These are phyloP conservation scores for Isoperla grammatica DNA, from an alignment of 2,888 invertebrate species.

Conservation along the genomic window DNA sequence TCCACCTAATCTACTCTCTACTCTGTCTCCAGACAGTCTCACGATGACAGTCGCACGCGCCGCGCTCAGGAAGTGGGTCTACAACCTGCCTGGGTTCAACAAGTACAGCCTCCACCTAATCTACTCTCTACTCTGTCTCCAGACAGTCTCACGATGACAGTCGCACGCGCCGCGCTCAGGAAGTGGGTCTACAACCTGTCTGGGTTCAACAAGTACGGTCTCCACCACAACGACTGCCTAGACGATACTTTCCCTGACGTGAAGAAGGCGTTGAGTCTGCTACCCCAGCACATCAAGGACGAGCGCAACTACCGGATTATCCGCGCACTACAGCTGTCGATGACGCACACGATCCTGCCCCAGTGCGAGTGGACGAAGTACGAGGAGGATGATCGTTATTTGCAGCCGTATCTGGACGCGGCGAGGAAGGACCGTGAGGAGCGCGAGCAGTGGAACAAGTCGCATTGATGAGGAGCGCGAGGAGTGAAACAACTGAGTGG, in stretches of 20 bases:
- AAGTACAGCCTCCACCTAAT: too few species aligned
- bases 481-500: too few species aligned
- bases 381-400: conserved; percentile 75
- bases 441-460: conserved; percentile 70
- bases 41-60: too few species aligned
- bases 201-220: conserved; percentile 76
- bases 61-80: too few species aligned
- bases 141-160: too few species aligned
- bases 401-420: conserved; percentile 72
- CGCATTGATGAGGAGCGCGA: not conserved
- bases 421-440: conserved; percentile 74
- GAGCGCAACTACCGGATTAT: conserved; percentile 79
- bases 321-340: conserved; percentile 73
- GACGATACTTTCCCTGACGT: conserved; percentile 66
- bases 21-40: too few species aligned
- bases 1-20: conserved; percentile 74
- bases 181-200: conserved; percentile 72
- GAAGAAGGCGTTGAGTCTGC: conserved; percentile 70
- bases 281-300: conserved; percentile 69
- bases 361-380: conserved; percentile 87
- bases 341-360: conserved; percentile 73
- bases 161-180: conserved; percentile 44
- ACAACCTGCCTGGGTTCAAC: too few species aligned
- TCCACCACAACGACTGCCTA: conserved; percentile 74
- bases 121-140: too few species aligned